phyloP scores from a whole-genome alignment of 1,140 invertebrate species.

The Drosophila tristis region DNA sequence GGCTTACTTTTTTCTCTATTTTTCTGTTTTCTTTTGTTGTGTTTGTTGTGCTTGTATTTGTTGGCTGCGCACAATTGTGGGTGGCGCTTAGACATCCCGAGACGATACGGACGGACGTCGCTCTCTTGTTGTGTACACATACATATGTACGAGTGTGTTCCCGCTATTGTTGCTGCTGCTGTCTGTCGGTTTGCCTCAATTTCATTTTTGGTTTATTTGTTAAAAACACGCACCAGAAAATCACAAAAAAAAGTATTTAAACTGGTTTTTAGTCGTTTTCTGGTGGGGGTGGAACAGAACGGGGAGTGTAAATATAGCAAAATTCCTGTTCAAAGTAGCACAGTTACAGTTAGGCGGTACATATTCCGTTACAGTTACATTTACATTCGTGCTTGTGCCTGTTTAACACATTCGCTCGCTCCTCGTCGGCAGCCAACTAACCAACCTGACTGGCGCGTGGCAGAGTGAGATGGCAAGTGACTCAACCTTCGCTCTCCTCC shows the following conservation, averaged over 20 bases:
- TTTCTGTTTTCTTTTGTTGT: not conserved
- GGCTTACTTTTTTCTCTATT: conserved; percentile 10
- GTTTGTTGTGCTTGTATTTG: conserved; percentile 9
- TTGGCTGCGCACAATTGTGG: conserved; percentile 49
- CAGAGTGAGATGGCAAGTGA: conserved; percentile 20
- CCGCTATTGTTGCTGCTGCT: conserved; percentile 7
- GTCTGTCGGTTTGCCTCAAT: conserved; percentile 29
- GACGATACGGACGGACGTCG: not conserved
- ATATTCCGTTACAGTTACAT: conserved; percentile 17
- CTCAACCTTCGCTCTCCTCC: not conserved
- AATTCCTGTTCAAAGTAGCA: conserved; percentile 26
- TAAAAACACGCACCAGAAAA: conserved; percentile 47
- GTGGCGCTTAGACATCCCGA: conserved; percentile 47
- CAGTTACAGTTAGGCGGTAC: conserved; percentile 12
- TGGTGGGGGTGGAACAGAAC: not conserved
- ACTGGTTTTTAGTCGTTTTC: conserved; percentile 18
- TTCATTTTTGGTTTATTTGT: conserved; percentile 56
- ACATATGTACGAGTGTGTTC: not conserved
- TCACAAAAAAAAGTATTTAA: conserved; percentile 13
- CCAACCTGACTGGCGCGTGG: not conserved
- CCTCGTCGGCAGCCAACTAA: no score
- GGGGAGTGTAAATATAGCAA: not conserved
- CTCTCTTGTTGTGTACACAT: conserved; percentile 5
- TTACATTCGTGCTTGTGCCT: conserved; percentile 11
- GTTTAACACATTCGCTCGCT: not conserved